Evolutionary conservation across 2,113 vertebrate species (phyloP), one percentile per base, ranked within the genome.

Genomic region (Henicopernis longicauda): DNA sequence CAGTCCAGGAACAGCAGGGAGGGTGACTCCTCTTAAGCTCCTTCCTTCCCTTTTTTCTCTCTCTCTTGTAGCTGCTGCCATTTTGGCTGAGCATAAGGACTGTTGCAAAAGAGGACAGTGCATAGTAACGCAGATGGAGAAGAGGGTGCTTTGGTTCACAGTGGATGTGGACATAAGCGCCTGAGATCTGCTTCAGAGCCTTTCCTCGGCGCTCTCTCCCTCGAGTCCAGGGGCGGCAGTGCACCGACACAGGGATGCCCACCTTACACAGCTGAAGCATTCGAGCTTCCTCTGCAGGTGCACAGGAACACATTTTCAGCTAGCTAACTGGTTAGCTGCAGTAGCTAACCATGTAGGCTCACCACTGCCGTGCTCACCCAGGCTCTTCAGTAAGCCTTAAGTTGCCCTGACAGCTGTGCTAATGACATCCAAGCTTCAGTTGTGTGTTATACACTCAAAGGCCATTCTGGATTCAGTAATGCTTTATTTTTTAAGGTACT

Each of bases 131-230:
- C 66, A 67, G 71, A 49, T 31, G 58, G 79, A 76, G 61, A 55
- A 76, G 36, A 44, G 3, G 23, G 6, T 72, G 62, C 45, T 89
- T 77, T 86, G 63, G 16, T 44, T 88, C 50, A 20, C 47, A 31
- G 36, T 2, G 13, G 45, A 18, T 2, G 38, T n/a, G 42, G n/a
- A 32, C 11, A 6, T 22, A 57, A 36, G 57, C 0, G 0, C 1
- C 0, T 8, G 11, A 71, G 32, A 54, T 52, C 29, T 79, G n/a
- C 61, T 91, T 10, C 25, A 71, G 69, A 74, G 16, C 38, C 27
- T 42, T 20, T 36, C 23, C 44, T 81, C 4, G 1, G 16, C 0
- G 0, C 45, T 73, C 0, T 0, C 5, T 7, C 15, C n/a, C 31
- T 13, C 0, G 0, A 49, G 27, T 4, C 34, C 58, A 3, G 0